Conservation (phyloP, 2,888 invertebrate species). For the Lucinisca nassula region DNA sequence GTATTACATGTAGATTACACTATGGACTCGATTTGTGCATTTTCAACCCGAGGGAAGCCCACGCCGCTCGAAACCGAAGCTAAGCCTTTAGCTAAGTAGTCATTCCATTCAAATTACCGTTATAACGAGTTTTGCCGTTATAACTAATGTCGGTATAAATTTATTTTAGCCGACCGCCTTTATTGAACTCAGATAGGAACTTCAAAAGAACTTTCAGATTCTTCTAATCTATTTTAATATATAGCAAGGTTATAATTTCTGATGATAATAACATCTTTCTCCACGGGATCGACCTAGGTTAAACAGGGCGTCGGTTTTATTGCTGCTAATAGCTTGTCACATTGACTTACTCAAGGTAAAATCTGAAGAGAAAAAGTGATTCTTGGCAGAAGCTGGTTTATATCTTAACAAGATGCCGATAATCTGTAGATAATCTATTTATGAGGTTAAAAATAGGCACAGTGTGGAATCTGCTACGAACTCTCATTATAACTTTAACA, state of each 20-base stretch:
- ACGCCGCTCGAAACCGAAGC: too few relatives aligned
- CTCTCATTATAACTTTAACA: not conserved
- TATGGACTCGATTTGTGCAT: too few relatives aligned
- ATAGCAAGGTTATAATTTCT: not conserved
- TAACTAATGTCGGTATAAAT: too few relatives aligned
- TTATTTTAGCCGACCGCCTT: too few relatives aligned
- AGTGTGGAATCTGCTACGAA: not conserved
- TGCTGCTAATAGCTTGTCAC: not conserved
- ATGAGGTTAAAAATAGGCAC: not conserved
- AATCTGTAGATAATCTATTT: not conserved
- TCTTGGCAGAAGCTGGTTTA: not conserved
- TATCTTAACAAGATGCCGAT: slow-evolving; percentile 9
- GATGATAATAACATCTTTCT: not conserved
- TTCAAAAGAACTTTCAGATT: not conserved
- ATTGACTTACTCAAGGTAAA: not conserved
- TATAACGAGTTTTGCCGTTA: too few relatives aligned
- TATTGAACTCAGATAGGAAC: too few relatives aligned
- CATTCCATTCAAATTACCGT: too few relatives aligned
- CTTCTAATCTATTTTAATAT: slow-evolving; percentile 14
- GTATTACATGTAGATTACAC: too few relatives aligned
- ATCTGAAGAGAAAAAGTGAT: not conserved
- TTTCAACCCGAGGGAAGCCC: too few relatives aligned
- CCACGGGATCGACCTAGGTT: not conserved
- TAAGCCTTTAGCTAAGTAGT: too few relatives aligned
- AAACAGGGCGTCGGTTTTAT: not conserved